Evolutionary conservation across 1,140 invertebrate genomes (phyloP), one percentile per base, ranked within the genome.

Genomic region (Aplysia californica): DNA sequence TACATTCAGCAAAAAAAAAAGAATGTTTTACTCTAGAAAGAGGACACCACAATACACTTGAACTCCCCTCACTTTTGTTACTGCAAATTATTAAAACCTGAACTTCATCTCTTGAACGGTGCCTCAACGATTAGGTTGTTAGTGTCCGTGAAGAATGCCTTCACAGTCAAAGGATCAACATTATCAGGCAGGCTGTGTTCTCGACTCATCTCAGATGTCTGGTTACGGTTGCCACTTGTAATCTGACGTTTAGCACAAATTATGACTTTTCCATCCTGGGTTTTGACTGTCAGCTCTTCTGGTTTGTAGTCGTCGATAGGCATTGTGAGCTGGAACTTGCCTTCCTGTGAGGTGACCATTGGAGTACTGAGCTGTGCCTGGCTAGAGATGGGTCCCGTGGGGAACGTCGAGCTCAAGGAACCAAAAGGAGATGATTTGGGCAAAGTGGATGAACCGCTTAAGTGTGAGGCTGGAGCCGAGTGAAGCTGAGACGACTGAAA

Each of bases 81-180:
- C 29, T 61, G 58, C 6, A 10, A 6, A 26, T 26, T 21, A 61
- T 21, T 18, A 20, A 61, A 18, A 61, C 26, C 26, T 26, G 6
- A 67, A 65, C 20, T 36, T 73, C 35, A 73, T 55, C 39, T 36
- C 50, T 21, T 41, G 3, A 75, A 84, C 3, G 87, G 86, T 0
- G 89, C 89, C 79, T 90, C 89, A 1, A 90, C 77, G 31, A 89
- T 77, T 18, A 90, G 85, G 59, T 85, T 87, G 23, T 86, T 86
- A 26, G 83, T 80, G 55, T 88, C 88, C 0, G 87, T 87, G 78
- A 90, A 85, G 76, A 85, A 88, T 18, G 88, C 88, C 70, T 87
- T 89, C 3, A 89, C 86, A 5, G 83, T 80, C 69, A 86, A 78
- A 15, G 89, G 87, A 78, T 90, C 87, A 29, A 90, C 89, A 26